A percentile compares a stretch with the other conserved stretches of the same genome.
Evolutionary conservation across 2,797 vertebrate genomes (phyloP).

Genomic region (Urosaurus nigricauda): DNA sequence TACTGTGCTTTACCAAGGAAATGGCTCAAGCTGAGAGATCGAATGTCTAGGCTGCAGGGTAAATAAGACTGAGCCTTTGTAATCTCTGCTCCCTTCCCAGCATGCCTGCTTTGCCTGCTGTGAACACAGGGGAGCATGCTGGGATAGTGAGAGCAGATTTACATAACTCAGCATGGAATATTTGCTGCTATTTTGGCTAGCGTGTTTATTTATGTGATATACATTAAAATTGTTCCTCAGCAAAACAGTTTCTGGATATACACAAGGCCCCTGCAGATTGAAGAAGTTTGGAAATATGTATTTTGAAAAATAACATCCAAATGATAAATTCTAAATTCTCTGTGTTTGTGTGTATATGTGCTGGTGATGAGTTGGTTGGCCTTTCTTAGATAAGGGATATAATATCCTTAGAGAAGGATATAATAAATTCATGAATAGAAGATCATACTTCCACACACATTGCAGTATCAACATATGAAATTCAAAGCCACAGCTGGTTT

Average conservation of each 20-base stretch:
- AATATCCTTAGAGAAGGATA: neutral
- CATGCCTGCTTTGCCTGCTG: constrained; percentile 3
- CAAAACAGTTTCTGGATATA: neutral
- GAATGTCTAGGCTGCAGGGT: constrained; percentile 27
- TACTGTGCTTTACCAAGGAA: constrained; percentile 32
- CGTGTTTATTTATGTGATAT: constrained; percentile 22
- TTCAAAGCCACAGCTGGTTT: neutral
- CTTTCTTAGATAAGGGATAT: neutral
- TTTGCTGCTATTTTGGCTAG: neutral
- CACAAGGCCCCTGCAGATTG: neutral
- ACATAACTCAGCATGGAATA: constrained; percentile 10
- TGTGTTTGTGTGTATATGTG: neutral
- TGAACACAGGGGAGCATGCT: constrained; percentile 26
- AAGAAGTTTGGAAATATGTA: neutral
- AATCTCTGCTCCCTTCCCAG: constrained; percentile 27
- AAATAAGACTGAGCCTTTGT: constrained; percentile 36
- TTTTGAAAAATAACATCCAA: neutral
- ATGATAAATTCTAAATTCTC: neutral
- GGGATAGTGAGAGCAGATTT: constrained; percentile 25
- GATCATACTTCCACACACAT: neutral
- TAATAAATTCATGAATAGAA: neutral
- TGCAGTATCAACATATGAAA: neutral
- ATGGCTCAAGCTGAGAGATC: neutral
- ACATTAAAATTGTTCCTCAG: neutral
- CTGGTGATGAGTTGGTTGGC: neutral